phyloP scores from a whole-genome alignment of 92 coral and sea anemone species.

The Hydrozoanthus gracilis region DNA sequence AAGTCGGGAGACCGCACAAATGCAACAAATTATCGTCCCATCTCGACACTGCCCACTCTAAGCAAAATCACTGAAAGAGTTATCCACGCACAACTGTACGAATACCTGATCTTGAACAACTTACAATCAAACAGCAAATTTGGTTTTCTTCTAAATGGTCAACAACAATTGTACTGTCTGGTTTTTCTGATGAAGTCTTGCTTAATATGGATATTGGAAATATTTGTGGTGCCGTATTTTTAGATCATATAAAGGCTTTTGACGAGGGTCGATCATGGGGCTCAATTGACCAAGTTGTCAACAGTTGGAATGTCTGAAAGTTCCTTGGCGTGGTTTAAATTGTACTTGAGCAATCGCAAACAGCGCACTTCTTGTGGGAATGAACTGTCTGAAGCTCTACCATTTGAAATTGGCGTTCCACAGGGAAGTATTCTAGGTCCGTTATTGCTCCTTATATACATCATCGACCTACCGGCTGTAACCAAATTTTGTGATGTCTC shows the following conservation, averaged over 20 bases:
- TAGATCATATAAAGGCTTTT: slow-evolving; percentile 51
- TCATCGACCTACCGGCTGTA: slow-evolving; percentile 50
- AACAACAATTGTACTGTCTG: no score
- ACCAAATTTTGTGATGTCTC: slow-evolving; percentile 15
- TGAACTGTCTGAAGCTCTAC: slow-evolving; percentile 55
- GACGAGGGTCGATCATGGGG: slow-evolving; percentile 49
- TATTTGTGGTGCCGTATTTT: slow-evolving; percentile 51
- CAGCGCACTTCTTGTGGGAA: slow-evolving; percentile 60
- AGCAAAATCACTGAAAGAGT: no score
- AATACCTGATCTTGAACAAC: no score
- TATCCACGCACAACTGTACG: no score
- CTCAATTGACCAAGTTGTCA: slow-evolving; percentile 22
- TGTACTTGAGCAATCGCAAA: slow-evolving; percentile 39
- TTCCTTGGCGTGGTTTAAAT: slow-evolving; percentile 34
- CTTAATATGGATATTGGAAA: no score
- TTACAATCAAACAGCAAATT: no score
- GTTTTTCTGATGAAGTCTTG: no score
- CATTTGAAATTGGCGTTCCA: slow-evolving; percentile 46
- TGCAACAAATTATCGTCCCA: slow-evolving; percentile 30
- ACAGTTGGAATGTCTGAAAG: slow-evolving; percentile 19
- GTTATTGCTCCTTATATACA: slow-evolving; percentile 46
- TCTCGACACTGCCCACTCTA: background rate
- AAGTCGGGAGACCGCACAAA: slow-evolving; percentile 17
- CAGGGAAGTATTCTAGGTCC: slow-evolving; percentile 66
- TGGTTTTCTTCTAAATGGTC: no score